Evolutionary conservation across 2,888 invertebrate genomes (phyloP), one percentile per base, ranked within the genome.

Genomic region (Lochmaea crataegi): DNA sequence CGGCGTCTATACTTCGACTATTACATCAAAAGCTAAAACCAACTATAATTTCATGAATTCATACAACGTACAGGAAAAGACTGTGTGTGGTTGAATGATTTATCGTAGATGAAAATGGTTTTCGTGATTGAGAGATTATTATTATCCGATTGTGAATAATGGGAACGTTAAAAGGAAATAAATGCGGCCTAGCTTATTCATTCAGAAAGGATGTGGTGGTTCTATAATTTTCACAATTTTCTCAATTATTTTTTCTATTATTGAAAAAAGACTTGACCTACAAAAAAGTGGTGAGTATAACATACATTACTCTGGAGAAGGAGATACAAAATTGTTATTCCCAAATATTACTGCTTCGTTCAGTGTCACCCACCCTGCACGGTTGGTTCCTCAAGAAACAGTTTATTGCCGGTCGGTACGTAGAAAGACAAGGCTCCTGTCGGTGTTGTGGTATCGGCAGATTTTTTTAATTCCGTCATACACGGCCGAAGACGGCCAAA

Each of bases 41-140:
- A 68, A 68, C 68, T 68, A 65, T 70, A 70, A 70, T 70, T 70
- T 70, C 70, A 70, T 5, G 56, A 70, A 70, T 70, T 70, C 70
- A 70, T 64, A 64, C 64, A 64, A 64, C 70, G 70, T 70, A 70
- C 70, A 70, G 70, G 70, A 70, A 70, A 70, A 70, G 70, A 70
- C 70, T 70, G 70, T 70, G 64, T 67, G 57, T 70, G 70, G 70
- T 70, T 70, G 70, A 61, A 57, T 70, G 70, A 70, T 70, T 70
- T 70, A 64, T 70, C 41, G 64, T 38, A 32, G 60, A 70, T 70
- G 70, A 70, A 70, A 70, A 70, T 65, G 70, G 70, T 70, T 70
- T 70, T 70, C 64, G 70, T 70, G 70, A 70, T 70, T 70, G 56
- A 57, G 64, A 64, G 70, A 70, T 69, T 64, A 69, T 70, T 70